Percentiles rank a stretch among this genome's conserved stretches.
These are phyloP conservation scores for Diachasma alloeum DNA, from an alignment of 1,140 invertebrate genomes.

Conservation along the genomic window DNA sequence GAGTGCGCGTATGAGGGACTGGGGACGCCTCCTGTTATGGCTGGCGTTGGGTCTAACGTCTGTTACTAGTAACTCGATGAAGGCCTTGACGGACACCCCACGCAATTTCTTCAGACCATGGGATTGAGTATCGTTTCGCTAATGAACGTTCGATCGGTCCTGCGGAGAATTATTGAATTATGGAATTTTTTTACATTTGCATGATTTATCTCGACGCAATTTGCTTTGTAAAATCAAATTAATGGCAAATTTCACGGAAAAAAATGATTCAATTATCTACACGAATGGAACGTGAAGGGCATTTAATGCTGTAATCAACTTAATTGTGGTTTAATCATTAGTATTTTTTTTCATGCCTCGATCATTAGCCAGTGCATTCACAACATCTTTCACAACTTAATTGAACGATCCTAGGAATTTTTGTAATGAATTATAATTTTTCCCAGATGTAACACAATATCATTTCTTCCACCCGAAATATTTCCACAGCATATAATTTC, in stretches of 20 bases:
- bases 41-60: conserved; percentile 30
- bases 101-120: conserved; percentile 28
- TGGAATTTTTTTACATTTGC: no score
- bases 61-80: conserved; percentile 33
- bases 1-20: no score
- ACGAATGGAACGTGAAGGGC: no score
- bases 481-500: background rate
- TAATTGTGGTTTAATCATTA: no score
- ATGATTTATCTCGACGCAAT: no score
- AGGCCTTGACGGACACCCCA: conserved; percentile 52
- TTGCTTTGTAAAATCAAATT: no score
- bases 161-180: no score
- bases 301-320: no score
- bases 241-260: no score
- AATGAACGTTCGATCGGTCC: conserved; percentile 35
- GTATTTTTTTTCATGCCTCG: no score
- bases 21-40: background rate
- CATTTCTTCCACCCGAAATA: background rate
- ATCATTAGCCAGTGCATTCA: background rate
- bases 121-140: conserved; percentile 29
- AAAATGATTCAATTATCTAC: no score
- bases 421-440: background rate
- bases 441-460: background rate
- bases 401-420: no score
- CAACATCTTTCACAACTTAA: background rate